Evolutionary conservation across 2,113 vertebrate genomes (phyloP), one percentile per base, ranked within the genome.

Genomic region (Prochilodus magdalenae): DNA sequence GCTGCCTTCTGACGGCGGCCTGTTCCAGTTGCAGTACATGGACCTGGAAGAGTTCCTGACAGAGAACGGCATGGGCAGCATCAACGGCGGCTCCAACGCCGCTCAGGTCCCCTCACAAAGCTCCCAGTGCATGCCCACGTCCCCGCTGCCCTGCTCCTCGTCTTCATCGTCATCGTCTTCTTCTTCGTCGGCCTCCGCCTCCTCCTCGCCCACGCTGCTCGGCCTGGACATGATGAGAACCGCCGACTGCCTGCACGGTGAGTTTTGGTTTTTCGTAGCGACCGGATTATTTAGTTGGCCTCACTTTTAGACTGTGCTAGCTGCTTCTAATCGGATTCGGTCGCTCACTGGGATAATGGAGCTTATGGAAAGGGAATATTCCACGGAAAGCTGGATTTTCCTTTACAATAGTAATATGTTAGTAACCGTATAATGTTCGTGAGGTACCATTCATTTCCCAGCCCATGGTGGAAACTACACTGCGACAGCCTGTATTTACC

Each of bases 11-110:
- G 94, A 95, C 4, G 92, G 92, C 30, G 92, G 94, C 44, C 92
- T 95, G 81, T 95, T 94, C 88, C 94, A 95, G 91, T 92, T 95
- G 81, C 94, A 95, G 87, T 95, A 95, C 90, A 95, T 95, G 94
- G 94, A 95, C 90, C 91, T 95, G 86, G 94, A 94, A 79, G 94
- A 94, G 89, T 95, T 95, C 83, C 91, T 95, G 78, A 94, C 92
- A 0, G 94, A 95, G 83, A 94, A 95, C 26, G 94, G 94, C 79
- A 95, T 95, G 94, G 93, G 93, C 84, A 92, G 81, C 83, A 90
- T 90, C 82, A 92, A 93, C 81, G 92, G 89, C 73, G 92, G 89
- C 85, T 94, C 93, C 88, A 93, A 90, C 72, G 90, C 93, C 0
- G 93, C 93, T 57, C 93, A 94, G 88, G 91, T 95, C 78, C 94